Percentiles rank a stretch among this genome's conserved stretches.
These are phyloP conservation scores for Azorinus chamasolen DNA, from an alignment of 2,888 invertebrate species.

Conservation along the genomic window DNA sequence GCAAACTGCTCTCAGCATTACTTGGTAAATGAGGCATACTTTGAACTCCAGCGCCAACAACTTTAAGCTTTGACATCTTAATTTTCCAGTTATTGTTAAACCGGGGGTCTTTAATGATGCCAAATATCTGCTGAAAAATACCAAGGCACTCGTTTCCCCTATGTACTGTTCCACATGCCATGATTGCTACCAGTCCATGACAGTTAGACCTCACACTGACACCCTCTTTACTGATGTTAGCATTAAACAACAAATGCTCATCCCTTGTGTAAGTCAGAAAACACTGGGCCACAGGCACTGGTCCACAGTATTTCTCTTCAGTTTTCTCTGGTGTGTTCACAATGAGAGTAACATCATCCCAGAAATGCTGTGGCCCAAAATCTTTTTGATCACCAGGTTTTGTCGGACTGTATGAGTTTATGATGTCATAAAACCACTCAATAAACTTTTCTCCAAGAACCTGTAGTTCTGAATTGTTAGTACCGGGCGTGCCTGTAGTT, in stretches of 20 bases:
- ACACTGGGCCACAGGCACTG: conserved; percentile 66
- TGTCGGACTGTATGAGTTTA: conserved; percentile 77
- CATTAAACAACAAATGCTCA: conserved; percentile 88
- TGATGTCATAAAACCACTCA: conserved; percentile 80
- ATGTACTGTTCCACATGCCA: conserved; percentile 90
- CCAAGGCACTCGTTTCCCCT: conserved; percentile 88
- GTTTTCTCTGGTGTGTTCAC: conserved; percentile 54
- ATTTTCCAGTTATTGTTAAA: conserved; percentile 91
- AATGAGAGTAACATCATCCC: conserved; percentile 73
- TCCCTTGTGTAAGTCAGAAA: conserved; percentile 72
- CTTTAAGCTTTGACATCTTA: conserved; percentile 87
- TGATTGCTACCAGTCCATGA: conserved; percentile 89
- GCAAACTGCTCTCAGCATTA: conserved; percentile 41
- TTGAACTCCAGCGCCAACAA: conserved; percentile 56
- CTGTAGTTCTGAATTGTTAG: conserved; percentile 50
- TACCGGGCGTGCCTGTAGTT: no score
- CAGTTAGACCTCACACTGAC: conserved; percentile 89
- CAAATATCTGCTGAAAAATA: conserved; percentile 90
- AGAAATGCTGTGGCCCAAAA: conserved; percentile 84
- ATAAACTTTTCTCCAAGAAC: conserved; percentile 77
- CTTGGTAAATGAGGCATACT: conserved; percentile 66
- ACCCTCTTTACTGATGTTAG: conserved; percentile 89
- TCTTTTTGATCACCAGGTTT: conserved; percentile 49
- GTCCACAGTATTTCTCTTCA: conserved; percentile 66
- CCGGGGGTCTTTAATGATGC: conserved; percentile 89